Percentiles rank a stretch among this genome's conserved stretches.
Evolutionary conservation across 2,888 invertebrate species (phyloP).

Genomic region (Drosophila gaucha): DNA sequence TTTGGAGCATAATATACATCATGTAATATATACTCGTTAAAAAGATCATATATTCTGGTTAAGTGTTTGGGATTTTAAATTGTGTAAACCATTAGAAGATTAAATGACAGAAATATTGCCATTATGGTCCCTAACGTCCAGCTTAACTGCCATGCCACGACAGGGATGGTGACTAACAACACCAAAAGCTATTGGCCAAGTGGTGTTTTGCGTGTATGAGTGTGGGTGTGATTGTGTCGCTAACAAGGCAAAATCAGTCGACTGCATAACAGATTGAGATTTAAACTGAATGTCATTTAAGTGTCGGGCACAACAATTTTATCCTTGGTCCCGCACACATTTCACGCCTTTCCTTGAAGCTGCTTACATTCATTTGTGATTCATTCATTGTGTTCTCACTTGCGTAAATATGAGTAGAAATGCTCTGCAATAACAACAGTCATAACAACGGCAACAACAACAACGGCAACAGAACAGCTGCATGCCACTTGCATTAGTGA

Average conservation of each 20-base stretch:
- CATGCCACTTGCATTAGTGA: constrained; percentile 18
- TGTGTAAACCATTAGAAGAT: constrained; percentile 35
- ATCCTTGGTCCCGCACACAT: constrained; percentile 10
- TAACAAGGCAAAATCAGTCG: constrained; percentile 67
- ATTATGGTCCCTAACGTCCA: constrained; percentile 36
- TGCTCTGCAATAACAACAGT: constrained; percentile 13
- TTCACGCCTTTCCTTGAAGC: constrained; percentile 11
- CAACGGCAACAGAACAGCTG: constrained; percentile 19
- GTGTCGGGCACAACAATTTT: constrained; percentile 55
- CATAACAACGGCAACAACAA: background rate
- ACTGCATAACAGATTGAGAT: constrained; percentile 73
- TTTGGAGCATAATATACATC: constrained; percentile 10
- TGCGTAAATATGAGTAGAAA: constrained; percentile 58
- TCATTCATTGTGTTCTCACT: constrained; percentile 43
- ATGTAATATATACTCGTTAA: constrained; percentile 12
- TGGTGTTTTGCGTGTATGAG: constrained; percentile 7
- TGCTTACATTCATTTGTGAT: constrained; percentile 49
- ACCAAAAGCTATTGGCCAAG: constrained; percentile 24
- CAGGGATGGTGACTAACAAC: constrained; percentile 14
- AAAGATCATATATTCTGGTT: constrained; percentile 20
- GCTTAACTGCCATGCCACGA: constrained; percentile 24
- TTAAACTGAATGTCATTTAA: constrained; percentile 70
- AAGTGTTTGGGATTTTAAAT: constrained; percentile 40
- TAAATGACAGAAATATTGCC: constrained; percentile 42
- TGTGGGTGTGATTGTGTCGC: constrained; percentile 18